These are phyloP conservation scores for Cryptocephalus moraei DNA, from an alignment of 2,888 invertebrate genomes.

Conservation along the genomic window DNA sequence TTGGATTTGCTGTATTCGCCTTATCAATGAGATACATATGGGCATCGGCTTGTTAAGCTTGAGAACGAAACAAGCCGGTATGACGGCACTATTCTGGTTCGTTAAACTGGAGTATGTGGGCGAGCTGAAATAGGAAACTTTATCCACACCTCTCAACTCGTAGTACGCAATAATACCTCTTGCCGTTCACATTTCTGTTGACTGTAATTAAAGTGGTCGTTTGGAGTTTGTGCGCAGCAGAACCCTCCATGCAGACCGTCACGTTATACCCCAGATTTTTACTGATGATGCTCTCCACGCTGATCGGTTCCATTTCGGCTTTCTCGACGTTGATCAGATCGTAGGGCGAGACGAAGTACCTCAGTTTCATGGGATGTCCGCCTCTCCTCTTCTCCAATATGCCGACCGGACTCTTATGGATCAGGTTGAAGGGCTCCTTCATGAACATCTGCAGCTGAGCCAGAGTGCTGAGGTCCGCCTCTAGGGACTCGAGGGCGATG, in stretches of 20 bases:
- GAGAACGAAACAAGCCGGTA: slow-evolving; percentile 85
- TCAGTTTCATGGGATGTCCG: slow-evolving; percentile 87
- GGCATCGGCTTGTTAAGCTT: slow-evolving; percentile 75
- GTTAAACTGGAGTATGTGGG: slow-evolving; percentile 75
- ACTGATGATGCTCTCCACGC: slow-evolving; percentile 58
- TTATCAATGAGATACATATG: slow-evolving; percentile 65
- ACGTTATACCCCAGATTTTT: slow-evolving; percentile 76
- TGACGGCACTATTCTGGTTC: slow-evolving; percentile 74
- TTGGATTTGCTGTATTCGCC: slow-evolving; percentile 52
- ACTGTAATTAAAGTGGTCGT: slow-evolving; percentile 58
- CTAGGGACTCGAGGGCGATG: slow-evolving; percentile 67
- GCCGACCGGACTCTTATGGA: slow-evolving; percentile 85
- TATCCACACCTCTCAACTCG: neutral
- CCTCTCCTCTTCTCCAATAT: slow-evolving; percentile 72
- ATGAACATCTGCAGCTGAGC: slow-evolving; percentile 68
- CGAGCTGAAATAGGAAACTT: slow-evolving; percentile 39
- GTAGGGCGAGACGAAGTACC: slow-evolving; percentile 90
- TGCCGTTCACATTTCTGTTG: slow-evolving; percentile 59
- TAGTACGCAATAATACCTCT: slow-evolving; percentile 45
- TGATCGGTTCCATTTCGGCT: slow-evolving; percentile 62
- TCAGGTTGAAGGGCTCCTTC: slow-evolving; percentile 59
- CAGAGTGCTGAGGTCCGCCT: slow-evolving; percentile 75
- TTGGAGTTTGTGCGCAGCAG: slow-evolving; percentile 76
- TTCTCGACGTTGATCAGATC: slow-evolving; percentile 73
- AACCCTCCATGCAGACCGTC: slow-evolving; percentile 82